Conservation (phyloP, 2,113 vertebrate species). For the Heloderma charlesbogerti region DNA sequence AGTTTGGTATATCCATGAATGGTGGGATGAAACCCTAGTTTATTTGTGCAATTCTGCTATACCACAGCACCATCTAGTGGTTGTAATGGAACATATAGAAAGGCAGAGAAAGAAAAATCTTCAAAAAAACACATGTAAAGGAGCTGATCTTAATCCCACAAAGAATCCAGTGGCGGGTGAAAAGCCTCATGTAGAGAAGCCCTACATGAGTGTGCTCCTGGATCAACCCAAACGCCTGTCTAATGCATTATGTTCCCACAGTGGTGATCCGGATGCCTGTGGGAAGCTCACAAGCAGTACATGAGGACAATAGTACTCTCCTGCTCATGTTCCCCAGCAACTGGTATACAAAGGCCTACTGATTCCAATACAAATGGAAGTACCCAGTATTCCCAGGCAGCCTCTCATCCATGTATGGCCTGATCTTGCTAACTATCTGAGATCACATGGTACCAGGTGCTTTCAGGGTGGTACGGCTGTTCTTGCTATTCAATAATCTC, state of each 20-base stretch:
- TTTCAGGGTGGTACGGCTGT: background rate
- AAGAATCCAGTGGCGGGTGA: no score
- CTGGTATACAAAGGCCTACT: background rate
- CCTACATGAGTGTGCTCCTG: background rate
- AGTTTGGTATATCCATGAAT: no score
- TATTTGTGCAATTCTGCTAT: no score
- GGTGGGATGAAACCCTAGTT: no score
- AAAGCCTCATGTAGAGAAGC: no score
- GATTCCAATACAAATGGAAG: background rate
- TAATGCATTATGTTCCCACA: background rate
- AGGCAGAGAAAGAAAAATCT: no score
- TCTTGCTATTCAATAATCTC: background rate
- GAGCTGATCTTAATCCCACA: no score
- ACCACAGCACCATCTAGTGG: no score
- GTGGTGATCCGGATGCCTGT: background rate
- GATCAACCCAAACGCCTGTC: background rate
- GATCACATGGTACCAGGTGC: background rate
- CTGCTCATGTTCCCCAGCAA: background rate
- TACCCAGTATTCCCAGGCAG: background rate
- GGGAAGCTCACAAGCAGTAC: background rate
- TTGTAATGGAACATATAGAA: no score
- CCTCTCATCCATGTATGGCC: background rate
- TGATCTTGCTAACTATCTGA: background rate
- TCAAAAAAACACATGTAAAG: no score
- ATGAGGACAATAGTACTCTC: background rate